These are phyloP conservation scores for Thunnus thynnus DNA, from an alignment of 2,113 vertebrate genomes.

Conservation along the genomic window DNA sequence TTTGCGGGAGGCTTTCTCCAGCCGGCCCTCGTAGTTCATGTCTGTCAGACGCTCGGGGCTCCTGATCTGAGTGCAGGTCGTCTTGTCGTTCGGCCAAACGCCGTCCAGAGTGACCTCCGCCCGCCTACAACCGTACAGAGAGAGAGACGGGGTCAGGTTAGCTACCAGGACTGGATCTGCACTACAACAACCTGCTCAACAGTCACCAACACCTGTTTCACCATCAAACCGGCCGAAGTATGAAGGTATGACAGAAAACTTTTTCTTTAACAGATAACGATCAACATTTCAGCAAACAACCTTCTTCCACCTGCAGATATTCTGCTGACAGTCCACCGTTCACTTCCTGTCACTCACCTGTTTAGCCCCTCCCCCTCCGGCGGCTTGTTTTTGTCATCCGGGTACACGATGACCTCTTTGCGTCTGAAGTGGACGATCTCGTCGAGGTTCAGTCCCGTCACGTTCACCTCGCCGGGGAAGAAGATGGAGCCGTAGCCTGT, in stretches of 20 bases:
- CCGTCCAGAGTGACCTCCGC: conserved; percentile 96
- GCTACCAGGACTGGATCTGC: too few relatives aligned
- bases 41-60: conserved; percentile 91
- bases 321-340: too few relatives aligned
- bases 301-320: too few relatives aligned
- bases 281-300: too few relatives aligned
- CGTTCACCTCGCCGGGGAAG: conserved; percentile 92
- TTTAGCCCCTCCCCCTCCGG: conserved; percentile 92
- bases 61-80: conserved; percentile 90
- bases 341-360: conserved; percentile 80
- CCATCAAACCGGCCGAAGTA: too few relatives aligned
- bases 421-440: conserved; percentile 95
- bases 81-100: conserved; percentile 98
- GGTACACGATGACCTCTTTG: conserved; percentile 97
- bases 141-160: too few relatives aligned
- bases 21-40: conserved; percentile 93
- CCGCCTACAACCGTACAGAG: conserved; percentile 57
- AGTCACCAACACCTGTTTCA: too few relatives aligned
- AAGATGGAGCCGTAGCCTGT: conserved; percentile 95
- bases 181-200: too few relatives aligned
- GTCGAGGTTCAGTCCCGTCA: conserved; percentile 92
- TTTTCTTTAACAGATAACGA: too few relatives aligned
- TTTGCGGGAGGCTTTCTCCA: conserved; percentile 91
- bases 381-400: conserved; percentile 92
- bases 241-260: too few relatives aligned